Conservation (phyloP, 2,888 invertebrate species). For the Dysmachus trigonus region DNA sequence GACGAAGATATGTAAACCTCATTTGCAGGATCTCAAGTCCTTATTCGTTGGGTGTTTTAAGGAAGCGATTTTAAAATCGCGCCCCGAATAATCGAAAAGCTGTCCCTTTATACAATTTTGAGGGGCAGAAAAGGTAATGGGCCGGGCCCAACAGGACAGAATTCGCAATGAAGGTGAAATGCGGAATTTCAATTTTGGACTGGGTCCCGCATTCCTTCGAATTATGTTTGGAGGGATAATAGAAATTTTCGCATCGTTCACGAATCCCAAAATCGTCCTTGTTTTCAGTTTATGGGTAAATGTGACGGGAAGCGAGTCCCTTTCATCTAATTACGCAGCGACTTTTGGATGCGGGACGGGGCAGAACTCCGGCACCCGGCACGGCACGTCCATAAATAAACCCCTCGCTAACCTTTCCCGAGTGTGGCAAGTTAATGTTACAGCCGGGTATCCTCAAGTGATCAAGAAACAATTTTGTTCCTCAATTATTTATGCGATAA, state of each 20-base stretch:
- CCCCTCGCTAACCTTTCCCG: constrained; percentile 30
- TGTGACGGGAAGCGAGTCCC: not conserved
- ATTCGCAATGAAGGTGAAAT: constrained; percentile 14
- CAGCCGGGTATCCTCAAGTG: constrained; percentile 51
- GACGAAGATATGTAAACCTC: not conserved
- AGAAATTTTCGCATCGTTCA: constrained; percentile 37
- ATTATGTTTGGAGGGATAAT: constrained; percentile 28
- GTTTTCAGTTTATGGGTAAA: constrained; percentile 12
- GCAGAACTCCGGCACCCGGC: not conserved
- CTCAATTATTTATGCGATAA: constrained; percentile 51
- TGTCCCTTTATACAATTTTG: not conserved
- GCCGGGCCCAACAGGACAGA: not conserved
- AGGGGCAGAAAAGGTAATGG: not conserved
- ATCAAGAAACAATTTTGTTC: constrained; percentile 51
- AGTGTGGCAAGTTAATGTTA: constrained; percentile 34
- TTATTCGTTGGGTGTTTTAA: not conserved
- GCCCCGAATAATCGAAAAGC: not conserved
- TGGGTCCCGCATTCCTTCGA: not conserved
- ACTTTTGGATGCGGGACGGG: not conserved
- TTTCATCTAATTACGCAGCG: constrained; percentile 38
- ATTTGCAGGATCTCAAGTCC: not conserved
- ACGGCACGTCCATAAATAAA: constrained; percentile 19
- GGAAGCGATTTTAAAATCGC: not conserved
- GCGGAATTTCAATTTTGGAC: constrained; percentile 25
- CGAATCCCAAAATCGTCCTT: constrained; percentile 31